Evolutionary conservation across 2,113 vertebrate genomes (phyloP), one percentile per base, ranked within the genome.

Genomic region (Tyrannus savana): DNA sequence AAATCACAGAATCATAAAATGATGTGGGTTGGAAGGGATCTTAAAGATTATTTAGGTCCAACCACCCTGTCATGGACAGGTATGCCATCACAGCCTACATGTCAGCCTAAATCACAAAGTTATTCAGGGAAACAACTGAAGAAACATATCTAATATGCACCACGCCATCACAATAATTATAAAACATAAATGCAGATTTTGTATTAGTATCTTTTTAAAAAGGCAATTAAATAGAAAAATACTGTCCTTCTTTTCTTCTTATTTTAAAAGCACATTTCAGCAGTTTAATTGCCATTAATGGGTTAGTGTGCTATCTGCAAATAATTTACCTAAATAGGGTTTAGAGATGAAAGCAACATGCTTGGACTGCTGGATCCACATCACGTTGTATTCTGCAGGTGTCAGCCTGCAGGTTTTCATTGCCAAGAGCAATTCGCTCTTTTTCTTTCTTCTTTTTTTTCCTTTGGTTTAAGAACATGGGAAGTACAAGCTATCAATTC

Each of bases 401-500:
- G 72, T 86, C 63, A 76, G 47, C 37, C 56, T 73, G 12, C 42
- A 47, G 74, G 46, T 60, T 92, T 49, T 77, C 10, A 79, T 44
- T 69, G 42, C 50, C 66, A 79, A 53, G 5, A 84, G 35, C 19
- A 88, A 44, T 84, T 53, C 0, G 50, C 22, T 71, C 27, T 76
- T 58, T 82, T 81, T 47, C 15, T 73, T 66, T 59, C 24, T 53
- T 39, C 4, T 18, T 14, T 25, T 44, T 53, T 18, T 24, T 69
- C 27, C 7, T 68, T 59, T 28, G 25, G 17, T 46, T 67, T 79
- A 84, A 92, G 78, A 88, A 74, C 42, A 72, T 33, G 30, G 84
- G 75, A 91, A 95, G 55, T 74, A 90, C 55, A 95, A 93, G 72
- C 77, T 91, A 96, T 93, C 47, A 84, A 84, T 88, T 93, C 74